These are phyloP conservation scores for Pyrrhura leucotis DNA, from an alignment of 2,797 vertebrate genomes.

Conservation along the genomic window DNA sequence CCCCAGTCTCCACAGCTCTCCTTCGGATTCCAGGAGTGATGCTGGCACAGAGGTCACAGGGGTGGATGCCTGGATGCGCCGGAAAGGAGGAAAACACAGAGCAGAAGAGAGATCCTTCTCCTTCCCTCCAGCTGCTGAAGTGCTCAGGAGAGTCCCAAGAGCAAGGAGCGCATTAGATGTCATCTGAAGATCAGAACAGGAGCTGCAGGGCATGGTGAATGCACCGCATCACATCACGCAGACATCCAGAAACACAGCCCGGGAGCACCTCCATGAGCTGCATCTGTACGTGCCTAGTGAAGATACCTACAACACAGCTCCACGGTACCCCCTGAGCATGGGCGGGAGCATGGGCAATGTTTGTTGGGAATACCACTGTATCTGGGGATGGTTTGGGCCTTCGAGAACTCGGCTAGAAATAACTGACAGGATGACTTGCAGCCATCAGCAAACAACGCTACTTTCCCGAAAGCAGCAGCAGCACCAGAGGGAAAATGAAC, in stretches of 20 bases:
- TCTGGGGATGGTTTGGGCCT: neutral
- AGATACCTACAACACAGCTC: neutral
- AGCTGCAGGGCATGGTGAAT: neutral
- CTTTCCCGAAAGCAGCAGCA: conserved; percentile 45
- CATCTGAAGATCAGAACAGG: neutral
- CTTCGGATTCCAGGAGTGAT: neutral
- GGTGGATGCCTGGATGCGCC: neutral
- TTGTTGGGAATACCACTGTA: neutral
- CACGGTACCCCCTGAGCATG: accelerated
- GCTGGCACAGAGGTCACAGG: neutral
- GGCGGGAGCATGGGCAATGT: neutral
- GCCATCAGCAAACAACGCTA: neutral
- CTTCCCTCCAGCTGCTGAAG: neutral
- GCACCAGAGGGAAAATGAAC: conserved; percentile 51
- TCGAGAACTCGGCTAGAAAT: conserved; percentile 1
- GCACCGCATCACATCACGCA: neutral
- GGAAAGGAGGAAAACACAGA: neutral
- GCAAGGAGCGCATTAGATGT: neutral
- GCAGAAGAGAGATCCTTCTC: neutral
- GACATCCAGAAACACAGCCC: neutral
- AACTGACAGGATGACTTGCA: conserved; percentile 27
- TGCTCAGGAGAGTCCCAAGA: neutral
- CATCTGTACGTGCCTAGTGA: neutral
- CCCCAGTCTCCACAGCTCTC: neutral
- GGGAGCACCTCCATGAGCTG: neutral